Evolutionary conservation across 2,797 vertebrate species (phyloP), one percentile per base, ranked within the genome.

Genomic region (Gambusia yucatana): DNA sequence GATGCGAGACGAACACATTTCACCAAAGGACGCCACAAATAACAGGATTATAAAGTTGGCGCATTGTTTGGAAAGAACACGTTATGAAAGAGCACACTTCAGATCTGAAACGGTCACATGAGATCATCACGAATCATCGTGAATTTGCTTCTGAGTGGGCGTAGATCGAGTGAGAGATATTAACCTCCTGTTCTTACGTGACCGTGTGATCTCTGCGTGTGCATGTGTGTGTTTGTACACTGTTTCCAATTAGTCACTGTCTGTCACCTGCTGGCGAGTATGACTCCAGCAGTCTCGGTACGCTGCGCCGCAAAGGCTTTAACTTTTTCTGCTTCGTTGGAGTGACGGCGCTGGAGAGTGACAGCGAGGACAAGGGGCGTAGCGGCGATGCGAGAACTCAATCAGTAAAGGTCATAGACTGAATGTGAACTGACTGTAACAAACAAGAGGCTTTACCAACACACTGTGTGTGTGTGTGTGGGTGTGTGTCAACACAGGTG

Each of bases 261-360:
- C 86, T 84, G 87, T 86, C 85, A 87, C 87, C 87, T 80, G 78
- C 80, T 80, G 76, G 82, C 72, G 87, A 88, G 73, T 76, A 81
- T 77, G 88, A 89, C 78, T 82, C 77, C 75, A 82, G 82, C 80
- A 73, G 76, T 82, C 87, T 89, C 82, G 87, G 73, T 83, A 33
- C 81, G 78, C 52, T 84, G 73, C 88, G 61, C 88, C 84, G 77
- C 83, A 82, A 88, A 89, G 22, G 84, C 87, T 78, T 71, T 67
- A 79, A 87, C 88, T 80, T 89, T 93, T 92, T 91, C 88, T 88
- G 89, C 91, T 91, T 90, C 90, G 81, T 92, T 93, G 91, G 84
- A 84, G 82, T 83, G 63, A 92, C 86, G 88, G 87, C 86, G 57
- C 80, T 30, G 41, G 75, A 87, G 87, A 94, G 86, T 88, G 91